Percentiles rank a stretch among this genome's conserved stretches.
Conservation (phyloP, 2,113 vertebrate genomes). For the Cavia aperea region DNA sequence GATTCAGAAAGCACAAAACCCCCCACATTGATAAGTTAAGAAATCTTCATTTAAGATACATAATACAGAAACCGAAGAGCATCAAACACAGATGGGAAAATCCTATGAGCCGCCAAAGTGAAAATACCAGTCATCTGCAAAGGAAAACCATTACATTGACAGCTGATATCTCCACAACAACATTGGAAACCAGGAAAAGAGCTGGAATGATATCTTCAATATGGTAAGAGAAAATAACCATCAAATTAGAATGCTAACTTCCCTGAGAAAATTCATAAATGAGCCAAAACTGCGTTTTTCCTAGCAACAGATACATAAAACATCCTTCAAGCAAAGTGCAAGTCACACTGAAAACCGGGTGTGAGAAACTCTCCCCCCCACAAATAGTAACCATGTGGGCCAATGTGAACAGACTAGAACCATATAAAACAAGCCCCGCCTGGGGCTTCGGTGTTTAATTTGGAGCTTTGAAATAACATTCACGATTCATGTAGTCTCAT, state of each 20-base stretch:
- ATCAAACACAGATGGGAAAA: conserved; percentile 42
- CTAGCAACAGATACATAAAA: neutral
- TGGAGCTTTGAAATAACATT: neutral
- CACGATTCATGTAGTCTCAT: neutral
- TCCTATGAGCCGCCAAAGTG: conserved; percentile 9
- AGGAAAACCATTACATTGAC: conserved; percentile 37
- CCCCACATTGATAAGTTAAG: neutral
- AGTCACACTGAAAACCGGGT: neutral
- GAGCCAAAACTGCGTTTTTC: neutral
- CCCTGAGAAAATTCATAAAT: neutral
- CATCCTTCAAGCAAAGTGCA: neutral
- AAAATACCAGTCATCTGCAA: conserved; percentile 35
- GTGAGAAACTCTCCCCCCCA: rapidly evolving
- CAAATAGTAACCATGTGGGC: neutral
- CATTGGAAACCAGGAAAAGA: neutral
- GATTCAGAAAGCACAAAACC: neutral
- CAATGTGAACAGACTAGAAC: neutral
- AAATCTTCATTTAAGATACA: neutral
- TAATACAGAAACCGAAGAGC: conserved; percentile 16
- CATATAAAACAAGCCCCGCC: neutral
- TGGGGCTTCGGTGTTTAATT: neutral
- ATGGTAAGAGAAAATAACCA: conserved; percentile 40
- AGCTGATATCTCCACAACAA: conserved; percentile 33
- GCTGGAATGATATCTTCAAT: neutral
- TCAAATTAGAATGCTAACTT: conserved; percentile 45